Conservation (phyloP, 53 echinoderm and acorn worm species). For the Holothuria leucospilota region DNA sequence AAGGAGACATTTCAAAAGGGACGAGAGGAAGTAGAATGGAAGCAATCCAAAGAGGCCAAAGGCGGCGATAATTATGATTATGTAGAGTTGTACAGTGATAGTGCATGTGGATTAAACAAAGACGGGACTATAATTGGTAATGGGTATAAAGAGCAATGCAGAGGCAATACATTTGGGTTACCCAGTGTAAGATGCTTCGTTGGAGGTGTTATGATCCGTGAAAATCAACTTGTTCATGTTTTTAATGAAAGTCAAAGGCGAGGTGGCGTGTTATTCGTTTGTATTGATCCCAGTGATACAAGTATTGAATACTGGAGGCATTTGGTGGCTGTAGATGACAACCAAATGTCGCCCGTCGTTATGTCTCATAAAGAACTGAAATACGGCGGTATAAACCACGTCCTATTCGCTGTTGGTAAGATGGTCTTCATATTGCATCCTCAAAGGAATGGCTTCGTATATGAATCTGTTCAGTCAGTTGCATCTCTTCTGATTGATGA, state of each 20-base stretch:
- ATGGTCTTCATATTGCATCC: not conserved
- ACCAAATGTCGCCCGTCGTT: not conserved
- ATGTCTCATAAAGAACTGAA: not conserved
- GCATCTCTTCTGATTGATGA: not conserved
- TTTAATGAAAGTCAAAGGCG: not conserved
- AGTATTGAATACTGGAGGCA: not conserved
- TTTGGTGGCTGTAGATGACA: not conserved
- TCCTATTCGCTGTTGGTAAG: not conserved
- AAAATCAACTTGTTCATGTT: not conserved
- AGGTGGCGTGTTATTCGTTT: not conserved
- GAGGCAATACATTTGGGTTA: too few species aligned
- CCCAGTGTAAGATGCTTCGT: too few species aligned
- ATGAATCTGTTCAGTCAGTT: not conserved
- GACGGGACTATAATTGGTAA: too few species aligned
- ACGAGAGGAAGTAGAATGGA: too few species aligned
- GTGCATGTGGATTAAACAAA: too few species aligned
- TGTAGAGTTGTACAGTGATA: too few species aligned
- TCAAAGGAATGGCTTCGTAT: too few species aligned
- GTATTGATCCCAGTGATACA: not conserved
- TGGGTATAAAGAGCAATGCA: too few species aligned
- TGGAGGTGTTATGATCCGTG: not conserved
- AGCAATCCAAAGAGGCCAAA: too few species aligned
- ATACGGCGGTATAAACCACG: not conserved
- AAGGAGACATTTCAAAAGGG: too few species aligned
- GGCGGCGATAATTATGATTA: too few species aligned